Percentiles rank a stretch among this genome's conserved stretches.
Evolutionary conservation across 1,140 invertebrate genomes (phyloP).

Genomic region (Trachymyrmex septentrionalis): DNA sequence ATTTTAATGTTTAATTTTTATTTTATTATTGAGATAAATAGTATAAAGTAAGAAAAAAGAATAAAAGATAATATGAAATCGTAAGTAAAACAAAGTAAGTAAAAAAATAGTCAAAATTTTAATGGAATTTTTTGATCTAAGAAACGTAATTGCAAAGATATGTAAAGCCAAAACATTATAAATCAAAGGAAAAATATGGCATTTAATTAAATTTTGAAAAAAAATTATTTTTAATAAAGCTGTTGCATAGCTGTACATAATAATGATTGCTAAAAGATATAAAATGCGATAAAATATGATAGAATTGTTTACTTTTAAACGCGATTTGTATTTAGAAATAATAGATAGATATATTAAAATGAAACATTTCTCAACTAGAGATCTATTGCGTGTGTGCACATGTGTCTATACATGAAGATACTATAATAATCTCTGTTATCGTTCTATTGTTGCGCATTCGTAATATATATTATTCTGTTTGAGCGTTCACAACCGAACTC

Average conservation of each 20-base stretch:
- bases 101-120: background rate
- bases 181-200: background rate
- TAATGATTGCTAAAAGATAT: background rate
- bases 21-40: too few relatives aligned
- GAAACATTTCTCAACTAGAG: background rate
- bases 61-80: background rate
- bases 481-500: constrained; percentile 18
- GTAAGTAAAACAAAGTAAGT: background rate
- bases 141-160: background rate
- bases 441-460: constrained; percentile 22
- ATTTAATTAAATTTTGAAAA: constrained; percentile 17
- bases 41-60: too few relatives aligned
- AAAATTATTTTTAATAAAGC: background rate
- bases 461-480: constrained; percentile 46
- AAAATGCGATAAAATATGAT: background rate
- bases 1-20: too few relatives aligned
- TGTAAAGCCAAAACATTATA: background rate
- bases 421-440: constrained; percentile 45
- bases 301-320: background rate
- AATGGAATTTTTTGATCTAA: background rate
- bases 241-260: background rate
- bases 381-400: background rate
- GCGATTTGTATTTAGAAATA: background rate
- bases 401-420: background rate
- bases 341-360: background rate